phyloP scores from a whole-genome alignment of 2,113 vertebrate genomes.

The Ophiodon elongatus region DNA sequence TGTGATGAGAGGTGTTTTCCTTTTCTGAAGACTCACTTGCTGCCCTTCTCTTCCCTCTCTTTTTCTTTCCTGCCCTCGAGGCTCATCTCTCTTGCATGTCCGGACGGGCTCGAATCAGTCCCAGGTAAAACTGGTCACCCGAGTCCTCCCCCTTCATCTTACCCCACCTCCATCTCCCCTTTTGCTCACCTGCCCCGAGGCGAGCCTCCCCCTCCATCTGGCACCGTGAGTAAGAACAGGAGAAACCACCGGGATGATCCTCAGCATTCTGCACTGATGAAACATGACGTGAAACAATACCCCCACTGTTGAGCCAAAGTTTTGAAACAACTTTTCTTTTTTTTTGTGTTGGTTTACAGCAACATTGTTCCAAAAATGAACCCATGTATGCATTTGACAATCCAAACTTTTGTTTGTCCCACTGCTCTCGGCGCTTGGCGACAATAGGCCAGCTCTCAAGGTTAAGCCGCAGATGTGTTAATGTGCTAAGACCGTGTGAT shows the following conservation, averaged over 20 bases:
- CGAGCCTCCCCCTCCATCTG: slow-evolving; percentile 59
- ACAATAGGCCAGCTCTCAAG: slow-evolving; percentile 61
- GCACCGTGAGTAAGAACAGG: slow-evolving; percentile 59
- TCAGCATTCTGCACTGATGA: slow-evolving; percentile 48
- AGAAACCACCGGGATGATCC: slow-evolving; percentile 49
- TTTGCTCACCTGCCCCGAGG: slow-evolving; percentile 76
- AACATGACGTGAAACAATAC: slow-evolving; percentile 67
- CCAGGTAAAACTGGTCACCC: slow-evolving; percentile 83
- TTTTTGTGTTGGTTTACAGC: slow-evolving; percentile 44
- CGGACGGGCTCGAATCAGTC: slow-evolving; percentile 74
- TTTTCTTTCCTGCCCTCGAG: slow-evolving; percentile 48
- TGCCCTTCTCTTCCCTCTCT: slow-evolving; percentile 47
- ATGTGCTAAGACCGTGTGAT: slow-evolving; percentile 65
- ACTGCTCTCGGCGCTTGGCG: slow-evolving; percentile 42
- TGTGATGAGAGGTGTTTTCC: slow-evolving; percentile 40
- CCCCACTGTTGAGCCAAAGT: slow-evolving; percentile 61
- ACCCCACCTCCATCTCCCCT: slow-evolving; percentile 71
- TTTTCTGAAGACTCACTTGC: slow-evolving; percentile 37
- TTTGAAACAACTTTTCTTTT: slow-evolving; percentile 56
- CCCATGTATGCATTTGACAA: slow-evolving; percentile 39
- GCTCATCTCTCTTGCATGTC: slow-evolving; percentile 71
- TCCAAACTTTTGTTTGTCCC: slow-evolving; percentile 72
- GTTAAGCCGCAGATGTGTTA: slow-evolving; percentile 72
- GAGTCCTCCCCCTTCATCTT: slow-evolving; percentile 71
- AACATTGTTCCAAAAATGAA: slow-evolving; percentile 50